Evolutionary conservation across 2,797 vertebrate genomes (phyloP), one percentile per base, ranked within the genome.

Genomic region (Vultur gryphus): DNA sequence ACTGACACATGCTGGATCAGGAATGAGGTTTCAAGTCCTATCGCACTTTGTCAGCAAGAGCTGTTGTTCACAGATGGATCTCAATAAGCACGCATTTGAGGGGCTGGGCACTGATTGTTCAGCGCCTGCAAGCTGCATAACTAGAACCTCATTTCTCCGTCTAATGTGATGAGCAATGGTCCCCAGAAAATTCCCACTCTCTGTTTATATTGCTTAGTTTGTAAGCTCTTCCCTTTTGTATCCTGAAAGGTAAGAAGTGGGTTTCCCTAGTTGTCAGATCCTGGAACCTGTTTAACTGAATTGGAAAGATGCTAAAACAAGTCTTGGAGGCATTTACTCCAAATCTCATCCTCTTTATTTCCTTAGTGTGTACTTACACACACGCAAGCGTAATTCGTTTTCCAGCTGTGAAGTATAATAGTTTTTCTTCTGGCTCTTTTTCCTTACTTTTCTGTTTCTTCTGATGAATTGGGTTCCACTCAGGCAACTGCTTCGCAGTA

Each of bases 301-400:
- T 1, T 79, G 65, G 65, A 89, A 87, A 91, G 65, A 49, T 39
- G 21, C 48, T 89, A 85, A 90, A 89, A 67, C 14, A 48, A 72
- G 37, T 46, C 84, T 90, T 95, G 44, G 16, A 95, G 82, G 39
- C 25, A 89, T 77, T 87, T 90, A 91, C 29, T 90, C 72, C 35
- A 80, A 91, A 83, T 17, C 12, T 64, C n/a, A 94, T 90, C 65
- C 46, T 88, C 57, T 95, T 87, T 94, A 73, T 96, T 84, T 80
- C 87, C 48, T 90, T 55, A 80, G 59, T 77, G 52, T 55, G n/a
- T 80, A 84, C 55, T 86, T 76, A 86, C 8, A 77, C 29, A 71
- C 59, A 75, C 2, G 4, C 41, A 84, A 88, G 13, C 25, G 57
- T 76, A 80, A 83, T 84, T 95, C 0, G 5, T 80, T 86, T 93